Evolutionary conservation across 2,888 invertebrate genomes (phyloP), one percentile per base, ranked within the genome.

Genomic region (Noctuana brunneofusca): DNA sequence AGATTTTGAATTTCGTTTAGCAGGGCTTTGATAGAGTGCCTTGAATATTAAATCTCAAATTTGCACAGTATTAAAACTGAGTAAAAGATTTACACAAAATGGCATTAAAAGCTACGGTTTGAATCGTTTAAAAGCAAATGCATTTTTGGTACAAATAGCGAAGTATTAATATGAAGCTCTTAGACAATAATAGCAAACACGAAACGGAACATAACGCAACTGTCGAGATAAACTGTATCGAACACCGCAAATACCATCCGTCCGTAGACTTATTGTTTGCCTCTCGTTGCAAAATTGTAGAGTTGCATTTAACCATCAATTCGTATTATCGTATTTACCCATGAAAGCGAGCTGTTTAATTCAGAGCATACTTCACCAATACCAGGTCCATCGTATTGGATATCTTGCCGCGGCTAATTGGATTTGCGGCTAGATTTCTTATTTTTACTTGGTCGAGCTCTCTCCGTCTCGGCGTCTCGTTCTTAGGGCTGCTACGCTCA

Each of bases 151-250:
- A 80, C 76, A 82, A 80, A 79, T 74, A 76, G 77, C 72, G 73
- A 77, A 77, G 78, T 81, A 84, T 83, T 84, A 84, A 76, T 74
- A 79, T 76, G 71, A 75, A 79, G 81, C 83, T 81, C 76, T 86
- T 83, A 86, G 86, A 87, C 87, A 84, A 86, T 83, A 84, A 86
- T 83, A 76, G 83, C 79, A 86, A 87, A 87, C 75, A 85, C 72
- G 76, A 78, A 66, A 73, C 77, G 78, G 79, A 82, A 85, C 78
- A 75, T 71, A 76, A 79, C 77, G 41, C 74, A 76, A 70, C 76
- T 73, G 76, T 76, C 79, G 77, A 75, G 71, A 78, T 82, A 84
- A 86, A 43, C 86, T 85, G 82, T 87, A 88, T 88, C 77, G 83
- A 80, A 79, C 77, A 78, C 83, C 78, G 70, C 74, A 74, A 72